phyloP scores from a whole-genome alignment of 2,113 vertebrate species.

The Synchiropus splendidus region DNA sequence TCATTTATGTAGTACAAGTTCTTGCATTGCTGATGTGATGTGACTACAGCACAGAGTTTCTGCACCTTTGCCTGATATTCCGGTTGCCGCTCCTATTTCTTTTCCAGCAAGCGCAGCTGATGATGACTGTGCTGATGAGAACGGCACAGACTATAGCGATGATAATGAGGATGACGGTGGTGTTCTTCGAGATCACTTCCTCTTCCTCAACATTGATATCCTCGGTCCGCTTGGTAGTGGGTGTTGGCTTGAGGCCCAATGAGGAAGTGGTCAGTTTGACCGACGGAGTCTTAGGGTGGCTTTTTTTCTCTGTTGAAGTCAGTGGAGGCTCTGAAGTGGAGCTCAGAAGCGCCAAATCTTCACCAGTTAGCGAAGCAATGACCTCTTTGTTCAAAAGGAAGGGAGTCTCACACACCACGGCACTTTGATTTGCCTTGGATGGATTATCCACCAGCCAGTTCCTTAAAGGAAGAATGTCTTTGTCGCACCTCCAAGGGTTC shows the following conservation, averaged over 20 bases:
- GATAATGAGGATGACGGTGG: conserved; percentile 32
- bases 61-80: conserved; percentile 36
- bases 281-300: conserved; percentile 24
- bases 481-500: conserved; percentile 87
- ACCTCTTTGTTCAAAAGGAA: conserved; percentile 39
- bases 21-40: conserved; percentile 2
- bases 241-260: conserved; percentile 27
- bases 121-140: conserved; percentile 44
- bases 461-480: conserved; percentile 69
- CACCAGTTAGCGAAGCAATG: conserved; percentile 48
- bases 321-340: conserved; percentile 21
- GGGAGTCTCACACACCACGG: conserved; percentile 68
- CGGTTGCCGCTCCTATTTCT: conserved; percentile 46
- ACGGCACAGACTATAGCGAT: conserved; percentile 42
- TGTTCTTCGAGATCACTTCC: conserved; percentile 7
- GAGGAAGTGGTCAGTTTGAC: conserved; percentile 29
- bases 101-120: conserved; percentile 50
- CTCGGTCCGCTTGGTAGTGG: conserved; percentile 14
- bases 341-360: conserved; percentile 13
- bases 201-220: conserved; percentile 18
- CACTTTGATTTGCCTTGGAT: conserved; percentile 56
- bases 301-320: conserved; percentile 33
- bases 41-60: conserved; percentile 50
- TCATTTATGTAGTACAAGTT: conserved; percentile 10
- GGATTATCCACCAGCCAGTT: conserved; percentile 71